These are phyloP conservation scores for Alosa sapidissima DNA, from an alignment of 2,797 vertebrate genomes.

Conservation along the genomic window DNA sequence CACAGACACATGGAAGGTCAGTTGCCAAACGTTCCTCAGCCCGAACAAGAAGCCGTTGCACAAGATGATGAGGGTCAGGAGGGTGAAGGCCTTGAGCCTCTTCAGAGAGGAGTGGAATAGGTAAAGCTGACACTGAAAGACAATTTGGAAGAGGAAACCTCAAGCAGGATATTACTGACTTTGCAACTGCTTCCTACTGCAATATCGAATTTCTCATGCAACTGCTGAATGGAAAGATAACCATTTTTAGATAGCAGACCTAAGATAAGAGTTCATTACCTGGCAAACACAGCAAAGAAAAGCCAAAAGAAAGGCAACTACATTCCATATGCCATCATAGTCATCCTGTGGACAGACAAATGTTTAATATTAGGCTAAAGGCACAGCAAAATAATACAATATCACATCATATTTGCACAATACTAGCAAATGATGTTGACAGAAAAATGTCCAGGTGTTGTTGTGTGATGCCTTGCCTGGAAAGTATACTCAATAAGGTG, in stretches of 20 bases:
- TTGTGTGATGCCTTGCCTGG: slow-evolving; percentile 74
- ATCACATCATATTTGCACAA: background rate
- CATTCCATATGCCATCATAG: slow-evolving; percentile 83
- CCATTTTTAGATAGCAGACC: background rate
- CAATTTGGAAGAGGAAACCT: background rate
- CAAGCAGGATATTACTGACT: background rate
- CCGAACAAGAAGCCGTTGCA: slow-evolving; percentile 88
- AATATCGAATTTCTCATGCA: background rate
- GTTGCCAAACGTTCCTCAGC: slow-evolving; percentile 87
- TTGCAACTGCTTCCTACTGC: background rate
- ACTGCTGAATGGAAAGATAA: background rate
- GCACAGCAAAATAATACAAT: background rate
- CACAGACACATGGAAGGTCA: slow-evolving; percentile 88
- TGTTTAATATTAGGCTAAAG: slow-evolving; percentile 11
- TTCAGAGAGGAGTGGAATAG: slow-evolving; percentile 87
- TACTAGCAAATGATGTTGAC: background rate
- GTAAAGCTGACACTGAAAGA: slow-evolving; percentile 88
- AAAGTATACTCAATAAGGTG: slow-evolving; percentile 91
- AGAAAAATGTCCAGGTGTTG: background rate
- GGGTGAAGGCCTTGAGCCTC: slow-evolving; percentile 77
- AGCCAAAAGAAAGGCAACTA: slow-evolving; percentile 86
- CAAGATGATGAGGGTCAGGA: slow-evolving; percentile 76
- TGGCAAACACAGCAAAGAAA: slow-evolving; percentile 87
- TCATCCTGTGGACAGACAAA: slow-evolving; percentile 78
- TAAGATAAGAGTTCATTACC: slow-evolving; percentile 67